Evolutionary conservation across 92 coral and sea anemone genomes (phyloP).

Genomic region (Metridium senile): DNA sequence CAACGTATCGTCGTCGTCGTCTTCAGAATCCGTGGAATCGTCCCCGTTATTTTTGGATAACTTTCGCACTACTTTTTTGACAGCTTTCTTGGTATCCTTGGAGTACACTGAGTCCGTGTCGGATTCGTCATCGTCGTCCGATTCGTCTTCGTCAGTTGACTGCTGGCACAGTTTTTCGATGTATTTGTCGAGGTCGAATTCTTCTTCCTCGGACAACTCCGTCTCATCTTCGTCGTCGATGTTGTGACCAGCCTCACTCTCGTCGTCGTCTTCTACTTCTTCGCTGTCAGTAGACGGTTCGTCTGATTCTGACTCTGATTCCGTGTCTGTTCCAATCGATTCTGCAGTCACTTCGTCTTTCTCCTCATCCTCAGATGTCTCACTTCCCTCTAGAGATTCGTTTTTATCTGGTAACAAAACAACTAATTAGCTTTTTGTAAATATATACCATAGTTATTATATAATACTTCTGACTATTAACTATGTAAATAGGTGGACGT

Average conservation of each 20-base stretch:
- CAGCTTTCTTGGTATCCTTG: constrained; percentile 16
- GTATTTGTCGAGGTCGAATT: constrained; percentile 51
- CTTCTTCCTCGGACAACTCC: constrained; percentile 23
- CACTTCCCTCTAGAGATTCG: neutral
- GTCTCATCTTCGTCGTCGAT: constrained; percentile 22
- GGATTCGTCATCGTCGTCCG: constrained; percentile 25
- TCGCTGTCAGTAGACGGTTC: neutral
- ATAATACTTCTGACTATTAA: too few relatives aligned
- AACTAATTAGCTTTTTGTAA: too few relatives aligned
- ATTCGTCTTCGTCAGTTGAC: constrained; percentile 38
- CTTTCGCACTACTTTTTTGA: constrained; percentile 35
- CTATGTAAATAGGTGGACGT: too few relatives aligned
- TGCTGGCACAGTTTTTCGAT: constrained; percentile 36
- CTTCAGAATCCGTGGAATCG: constrained; percentile 36
- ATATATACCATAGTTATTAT: too few relatives aligned
- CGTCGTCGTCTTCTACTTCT: constrained; percentile 1
- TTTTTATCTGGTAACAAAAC: constrained; percentile 1
- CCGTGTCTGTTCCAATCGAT: constrained; percentile 3
- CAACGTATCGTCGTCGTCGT: neutral
- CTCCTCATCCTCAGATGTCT: constrained; percentile 3
- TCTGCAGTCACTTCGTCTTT: constrained; percentile 38
- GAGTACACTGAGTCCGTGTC: constrained; percentile 2
- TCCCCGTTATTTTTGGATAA: constrained; percentile 13
- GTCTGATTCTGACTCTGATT: constrained; percentile 27
- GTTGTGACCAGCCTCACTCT: neutral